Percentiles rank a stretch among this genome's conserved stretches.
phyloP scores from a whole-genome alignment of 2,113 vertebrate species.

The Zootoca vivipara region DNA sequence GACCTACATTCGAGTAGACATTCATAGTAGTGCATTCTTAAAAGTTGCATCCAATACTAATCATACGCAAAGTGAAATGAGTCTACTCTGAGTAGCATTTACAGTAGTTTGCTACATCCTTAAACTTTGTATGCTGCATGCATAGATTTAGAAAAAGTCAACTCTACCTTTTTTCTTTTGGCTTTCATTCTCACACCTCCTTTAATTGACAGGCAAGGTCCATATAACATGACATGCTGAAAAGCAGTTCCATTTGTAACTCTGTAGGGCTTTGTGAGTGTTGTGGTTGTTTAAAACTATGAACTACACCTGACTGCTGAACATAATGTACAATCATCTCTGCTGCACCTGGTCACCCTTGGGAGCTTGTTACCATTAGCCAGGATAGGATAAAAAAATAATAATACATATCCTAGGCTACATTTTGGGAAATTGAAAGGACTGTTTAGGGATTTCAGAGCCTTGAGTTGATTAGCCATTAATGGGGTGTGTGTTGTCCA shows the following conservation, averaged over 20 bases:
- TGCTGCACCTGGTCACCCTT: constrained; percentile 71
- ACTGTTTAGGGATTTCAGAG: constrained; percentile 73
- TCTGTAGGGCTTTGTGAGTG: constrained; percentile 47
- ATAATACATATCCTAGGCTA: constrained; percentile 68
- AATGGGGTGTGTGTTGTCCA: constrained; percentile 70
- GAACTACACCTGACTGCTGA: background rate
- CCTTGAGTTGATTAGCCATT: constrained; percentile 79
- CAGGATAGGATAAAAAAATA: constrained; percentile 64
- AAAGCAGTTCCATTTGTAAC: constrained; percentile 43
- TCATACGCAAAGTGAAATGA: no score
- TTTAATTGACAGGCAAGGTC: constrained; percentile 46
- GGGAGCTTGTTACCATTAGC: constrained; percentile 65
- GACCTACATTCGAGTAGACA: background rate
- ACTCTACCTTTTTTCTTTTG: background rate
- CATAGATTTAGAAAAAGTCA: constrained; percentile 6
- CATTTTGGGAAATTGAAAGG: constrained; percentile 75
- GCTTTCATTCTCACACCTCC: constrained; percentile 28
- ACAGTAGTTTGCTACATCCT: no score
- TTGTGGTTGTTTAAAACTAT: constrained; percentile 40
- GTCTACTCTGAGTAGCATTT: no score
- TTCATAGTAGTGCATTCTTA: background rate
- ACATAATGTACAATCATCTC: constrained; percentile 44
- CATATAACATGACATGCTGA: background rate
- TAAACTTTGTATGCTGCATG: constrained; percentile 24
- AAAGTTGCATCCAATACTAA: background rate